Evolutionary conservation across 2,888 invertebrate species (phyloP).

Genomic region (Ornithoptera alexandrae): DNA sequence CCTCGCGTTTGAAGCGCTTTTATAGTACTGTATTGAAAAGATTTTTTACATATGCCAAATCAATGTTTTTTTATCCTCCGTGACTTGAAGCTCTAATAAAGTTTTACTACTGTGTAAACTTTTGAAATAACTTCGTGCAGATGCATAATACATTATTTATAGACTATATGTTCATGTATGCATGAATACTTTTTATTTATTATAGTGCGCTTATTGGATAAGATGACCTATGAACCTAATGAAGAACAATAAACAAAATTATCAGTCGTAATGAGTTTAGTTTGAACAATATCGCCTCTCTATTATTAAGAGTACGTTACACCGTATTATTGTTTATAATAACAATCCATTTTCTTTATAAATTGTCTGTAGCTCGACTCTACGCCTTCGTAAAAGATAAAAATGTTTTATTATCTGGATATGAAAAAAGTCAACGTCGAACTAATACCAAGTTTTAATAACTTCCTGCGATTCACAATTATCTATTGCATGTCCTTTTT

Average conservation of each 20-base stretch:
- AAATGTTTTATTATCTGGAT: neutral
- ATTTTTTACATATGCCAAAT: slow-evolving; percentile 10
- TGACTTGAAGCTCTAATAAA: slow-evolving; percentile 13
- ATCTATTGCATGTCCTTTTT: too few relatives aligned
- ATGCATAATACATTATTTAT: slow-evolving; percentile 16
- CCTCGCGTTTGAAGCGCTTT: slow-evolving; percentile 1
- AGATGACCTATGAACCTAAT: slow-evolving; percentile 10
- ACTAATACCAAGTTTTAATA: neutral
- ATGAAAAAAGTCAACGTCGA: neutral
- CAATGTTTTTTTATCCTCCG: slow-evolving; percentile 8
- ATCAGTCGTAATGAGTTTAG: slow-evolving; percentile 7
- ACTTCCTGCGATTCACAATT: too few relatives aligned
- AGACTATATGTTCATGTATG: neutral
- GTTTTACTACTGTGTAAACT: neutral
- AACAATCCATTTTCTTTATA: neutral
- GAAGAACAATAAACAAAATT: slow-evolving; percentile 7
- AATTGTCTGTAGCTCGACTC: neutral
- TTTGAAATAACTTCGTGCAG: slow-evolving; percentile 7
- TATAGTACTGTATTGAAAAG: slow-evolving; percentile 13
- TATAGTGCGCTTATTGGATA: slow-evolving; percentile 9
- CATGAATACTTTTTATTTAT: slow-evolving; percentile 9
- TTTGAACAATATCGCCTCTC: neutral
- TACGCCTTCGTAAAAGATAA: neutral
- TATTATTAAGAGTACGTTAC: slow-evolving; percentile 5
- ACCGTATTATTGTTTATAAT: neutral